Base-by-base conservation (phyloP, 2,113 vertebrate species). In the Platysteira castanea region DNA sequence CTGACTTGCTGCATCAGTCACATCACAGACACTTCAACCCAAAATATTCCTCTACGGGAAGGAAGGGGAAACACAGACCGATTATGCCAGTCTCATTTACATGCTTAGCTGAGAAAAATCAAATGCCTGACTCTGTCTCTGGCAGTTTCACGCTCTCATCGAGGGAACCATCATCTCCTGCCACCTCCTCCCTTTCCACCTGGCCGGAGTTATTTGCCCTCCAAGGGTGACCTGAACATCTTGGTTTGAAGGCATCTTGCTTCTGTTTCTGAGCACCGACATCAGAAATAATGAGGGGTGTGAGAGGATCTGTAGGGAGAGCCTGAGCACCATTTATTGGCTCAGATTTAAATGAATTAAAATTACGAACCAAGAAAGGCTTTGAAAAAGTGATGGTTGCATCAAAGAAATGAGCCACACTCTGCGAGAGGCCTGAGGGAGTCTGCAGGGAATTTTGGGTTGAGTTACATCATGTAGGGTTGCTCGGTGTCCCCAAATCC, bases 21-120 rank as follows among this genome's bases (percentile, higher is more conserved):
- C 89, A 89, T 64, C 94, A 37, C 86, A 87, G 94, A 93, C 68
- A 24, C 89, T 82, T 60, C 93, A 77, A 89, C 49, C 91, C 89
- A 33, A 95, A 91, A 67, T 21, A 77, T 64, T 93, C 94, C 69
- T 61, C 93, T 53, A 21, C 49, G 18, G 84, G 84, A 78, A 83
- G 81, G 89, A 70, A 89, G 52, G 73, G 91, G 93, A 89, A 93
- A 83, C 88, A 71, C 75, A 64, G 63, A 47, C 41, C 33, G 12
- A 74, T 93, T 80, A 65, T 81, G 68, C 89, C 87, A 39, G 64
- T 8, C 93, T 89, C 87, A 67, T 92, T 96, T 65, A 77, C 87
- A 70, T 42, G 73, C 87, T 91, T 16, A 57, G 17, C 56, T 94
- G 15, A 33, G 84, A 42, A 31, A 87, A 94, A 91, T 71, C 16